phyloP scores from a whole-genome alignment of 2,113 vertebrate species.

The Python bivittatus region DNA sequence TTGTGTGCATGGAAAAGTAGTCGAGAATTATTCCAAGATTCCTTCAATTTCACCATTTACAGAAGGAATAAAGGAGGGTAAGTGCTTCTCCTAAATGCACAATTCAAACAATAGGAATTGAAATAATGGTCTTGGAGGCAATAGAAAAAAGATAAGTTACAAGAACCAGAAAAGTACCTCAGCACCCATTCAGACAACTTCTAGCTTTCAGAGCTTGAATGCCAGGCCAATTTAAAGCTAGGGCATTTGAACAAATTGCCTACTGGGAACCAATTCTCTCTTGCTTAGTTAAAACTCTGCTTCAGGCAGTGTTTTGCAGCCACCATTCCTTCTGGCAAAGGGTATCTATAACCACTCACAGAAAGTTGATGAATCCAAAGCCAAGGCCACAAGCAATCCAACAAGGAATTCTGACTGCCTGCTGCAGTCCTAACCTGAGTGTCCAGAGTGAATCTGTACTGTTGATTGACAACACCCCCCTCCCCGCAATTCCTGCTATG shows the following conservation, averaged over 20 bases:
- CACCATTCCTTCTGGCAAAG: slow-evolving; percentile 25
- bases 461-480: neutral
- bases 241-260: neutral
- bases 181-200: slow-evolving; percentile 8
- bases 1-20: neutral
- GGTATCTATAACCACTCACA: slow-evolving; percentile 5
- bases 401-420: neutral
- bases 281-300: slow-evolving; percentile 10
- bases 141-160: neutral
- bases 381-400: slow-evolving; percentile 10
- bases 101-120: neutral
- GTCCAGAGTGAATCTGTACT: slow-evolving; percentile 4
- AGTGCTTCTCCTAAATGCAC: neutral
- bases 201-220: slow-evolving; percentile 16
- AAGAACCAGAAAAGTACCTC: neutral
- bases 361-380: slow-evolving; percentile 15
- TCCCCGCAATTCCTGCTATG: neutral
- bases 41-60: neutral
- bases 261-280: slow-evolving; percentile 8
- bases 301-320: slow-evolving; percentile 22
- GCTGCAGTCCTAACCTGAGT: neutral
- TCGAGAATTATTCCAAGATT: neutral
- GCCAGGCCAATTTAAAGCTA: slow-evolving; percentile 1
- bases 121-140: neutral
- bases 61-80: neutral